phyloP scores from a whole-genome alignment of 2,113 vertebrate genomes.

The Lycaon pictus region DNA sequence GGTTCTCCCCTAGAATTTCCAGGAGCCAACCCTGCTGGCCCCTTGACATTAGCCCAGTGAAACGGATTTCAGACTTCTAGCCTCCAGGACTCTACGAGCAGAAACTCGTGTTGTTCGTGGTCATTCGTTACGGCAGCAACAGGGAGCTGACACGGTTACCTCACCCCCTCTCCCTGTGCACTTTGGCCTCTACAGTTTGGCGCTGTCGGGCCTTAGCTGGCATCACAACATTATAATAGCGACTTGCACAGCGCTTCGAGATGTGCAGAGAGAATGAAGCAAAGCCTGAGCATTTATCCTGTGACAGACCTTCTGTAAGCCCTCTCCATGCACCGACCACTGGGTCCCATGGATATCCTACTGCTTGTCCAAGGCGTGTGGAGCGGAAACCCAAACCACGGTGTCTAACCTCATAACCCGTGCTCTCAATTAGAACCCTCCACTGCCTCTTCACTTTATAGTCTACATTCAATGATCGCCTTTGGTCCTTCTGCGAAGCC shows the following conservation, averaged over 20 bases:
- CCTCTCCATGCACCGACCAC: rapidly evolving
- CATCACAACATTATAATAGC: not conserved
- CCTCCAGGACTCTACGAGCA: not conserved
- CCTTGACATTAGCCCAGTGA: not conserved
- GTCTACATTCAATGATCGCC: not conserved
- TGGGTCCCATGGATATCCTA: not conserved
- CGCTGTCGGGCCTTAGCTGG: not conserved
- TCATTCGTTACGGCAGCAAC: not conserved
- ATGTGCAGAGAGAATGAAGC: not conserved
- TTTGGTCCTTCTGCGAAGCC: not conserved
- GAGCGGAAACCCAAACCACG: not conserved
- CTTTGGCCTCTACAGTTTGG: not conserved
- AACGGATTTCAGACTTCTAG: not conserved
- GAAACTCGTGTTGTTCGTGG: not conserved
- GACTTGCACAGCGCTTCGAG: not conserved
- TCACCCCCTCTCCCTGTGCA: not conserved
- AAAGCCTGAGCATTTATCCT: not conserved
- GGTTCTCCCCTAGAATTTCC: not conserved
- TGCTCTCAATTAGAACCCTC: not conserved
- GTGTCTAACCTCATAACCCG: not conserved
- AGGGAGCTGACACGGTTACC: not conserved
- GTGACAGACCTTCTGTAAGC: not conserved
- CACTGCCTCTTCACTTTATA: not conserved
- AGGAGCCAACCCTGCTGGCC: not conserved
- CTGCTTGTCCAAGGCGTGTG: not conserved